Evolutionary conservation across 2,797 vertebrate species (phyloP), one percentile per base, ranked within the genome.

Genomic region (Arctocebus calabarensis): DNA sequence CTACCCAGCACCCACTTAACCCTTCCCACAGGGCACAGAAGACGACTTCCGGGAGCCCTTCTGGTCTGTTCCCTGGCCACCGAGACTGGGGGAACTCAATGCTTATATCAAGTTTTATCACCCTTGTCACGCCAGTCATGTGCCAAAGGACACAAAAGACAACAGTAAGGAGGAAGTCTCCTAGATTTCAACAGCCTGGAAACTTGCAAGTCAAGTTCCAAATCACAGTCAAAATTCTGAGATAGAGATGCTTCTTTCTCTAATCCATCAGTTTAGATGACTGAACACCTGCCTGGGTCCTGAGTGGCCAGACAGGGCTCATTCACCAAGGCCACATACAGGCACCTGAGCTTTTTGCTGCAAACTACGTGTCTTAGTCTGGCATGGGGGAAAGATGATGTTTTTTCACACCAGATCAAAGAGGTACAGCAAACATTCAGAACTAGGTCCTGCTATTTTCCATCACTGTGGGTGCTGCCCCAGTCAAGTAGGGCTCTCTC

Each of bases 331-430:
- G 88, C 87, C 92, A 78, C 16, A 70, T 91, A 78, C 13, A 70
- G 95, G 94, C 87, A 97, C 64, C 89, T 40, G 71, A 98, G 95
- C 96, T 96, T 90, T 89, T 88, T 71, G 73, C 79, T 90, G 92
- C 57, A 57, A 88, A 96, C 32, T 34, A 40, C 87, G 34, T 37
- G 12, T 5, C 16, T 43, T 25, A 23, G 29, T 37, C 64, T 94
- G 96, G 71, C 81, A 92, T 52, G 81, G 88, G 94, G 66, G 73
- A 37, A 7, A 89, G 1, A 7, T 48, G 7, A 25, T 10, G 83
- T 71, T 75, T 75, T 96, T 85, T 93, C 93, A 61, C 37, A 90
- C 62, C 91, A 87, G 77, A 91, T 48, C 57, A 1, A 4, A 93
- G 55, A 43, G 91, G 70, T 32, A 61, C 0, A 59, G 81, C 40